phyloP scores from a whole-genome alignment of 2,113 vertebrate genomes.

The Columbina picui region DNA sequence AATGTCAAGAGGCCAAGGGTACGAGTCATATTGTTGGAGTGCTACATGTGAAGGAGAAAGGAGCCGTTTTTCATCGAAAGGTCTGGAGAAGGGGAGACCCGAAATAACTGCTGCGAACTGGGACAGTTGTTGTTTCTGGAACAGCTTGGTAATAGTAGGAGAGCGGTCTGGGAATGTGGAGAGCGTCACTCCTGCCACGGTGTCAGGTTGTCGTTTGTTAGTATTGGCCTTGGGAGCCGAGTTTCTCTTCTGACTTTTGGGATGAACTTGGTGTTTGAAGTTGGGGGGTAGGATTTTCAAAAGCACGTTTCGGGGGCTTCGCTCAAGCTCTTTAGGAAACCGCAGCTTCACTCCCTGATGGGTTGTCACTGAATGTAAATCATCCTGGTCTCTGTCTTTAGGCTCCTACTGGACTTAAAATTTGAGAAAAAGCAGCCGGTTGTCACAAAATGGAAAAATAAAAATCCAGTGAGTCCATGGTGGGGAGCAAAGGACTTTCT shows the following conservation, averaged over 20 bases:
- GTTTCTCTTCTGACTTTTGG: background rate
- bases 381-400: background rate
- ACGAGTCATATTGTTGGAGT: background rate
- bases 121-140: slow-evolving; percentile 20
- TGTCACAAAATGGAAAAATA: background rate
- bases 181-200: background rate
- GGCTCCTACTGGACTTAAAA: background rate
- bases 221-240: background rate
- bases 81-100: background rate
- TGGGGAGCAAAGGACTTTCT: background rate
- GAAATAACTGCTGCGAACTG: background rate
- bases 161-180: background rate
- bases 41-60: background rate
- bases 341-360: background rate
- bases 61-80: background rate
- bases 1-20: background rate
- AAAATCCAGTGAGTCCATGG: background rate
- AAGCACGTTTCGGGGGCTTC: background rate
- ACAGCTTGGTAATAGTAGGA: background rate
- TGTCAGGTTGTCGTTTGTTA: background rate
- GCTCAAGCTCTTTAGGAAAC: background rate
- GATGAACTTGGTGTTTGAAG: background rate
- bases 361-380: background rate
- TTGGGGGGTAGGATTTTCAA: background rate
- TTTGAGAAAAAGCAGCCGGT: background rate